These are phyloP conservation scores for Antechinus stuartii DNA, from an alignment of 2,113 vertebrate species.

Conservation along the genomic window DNA sequence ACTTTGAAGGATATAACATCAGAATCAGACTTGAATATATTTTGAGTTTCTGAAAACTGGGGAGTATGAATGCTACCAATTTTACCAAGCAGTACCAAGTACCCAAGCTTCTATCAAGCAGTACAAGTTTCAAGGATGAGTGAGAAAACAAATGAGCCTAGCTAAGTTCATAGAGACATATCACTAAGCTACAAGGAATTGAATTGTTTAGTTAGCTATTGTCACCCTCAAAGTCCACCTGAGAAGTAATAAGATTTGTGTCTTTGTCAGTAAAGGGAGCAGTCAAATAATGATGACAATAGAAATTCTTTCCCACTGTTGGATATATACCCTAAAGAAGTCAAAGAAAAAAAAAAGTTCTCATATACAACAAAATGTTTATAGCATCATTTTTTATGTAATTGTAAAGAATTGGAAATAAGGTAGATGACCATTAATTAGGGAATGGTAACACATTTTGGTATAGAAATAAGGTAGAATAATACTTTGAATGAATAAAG, in stretches of 20 bases:
- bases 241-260: too few relatives aligned
- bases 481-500: background rate
- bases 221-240: too few relatives aligned
- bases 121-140: background rate
- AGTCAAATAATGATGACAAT: background rate
- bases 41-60: conserved; percentile 50
- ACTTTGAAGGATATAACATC: background rate
- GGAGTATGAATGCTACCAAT: background rate
- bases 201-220: too few relatives aligned
- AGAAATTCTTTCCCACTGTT: background rate
- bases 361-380: background rate
- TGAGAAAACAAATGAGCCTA: background rate
- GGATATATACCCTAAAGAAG: background rate
- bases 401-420: background rate
- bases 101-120: background rate
- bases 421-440: background rate
- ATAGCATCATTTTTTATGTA: background rate
- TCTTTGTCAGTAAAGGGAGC: background rate
- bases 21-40: background rate
- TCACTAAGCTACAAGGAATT: background rate
- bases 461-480: background rate
- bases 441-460: background rate
- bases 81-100: background rate
- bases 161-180: background rate
- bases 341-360: background rate